Percentiles rank a stretch among this genome's conserved stretches.
These are phyloP conservation scores for Heloderma charlesbogerti DNA, from an alignment of 2,113 vertebrate species.

Conservation along the genomic window DNA sequence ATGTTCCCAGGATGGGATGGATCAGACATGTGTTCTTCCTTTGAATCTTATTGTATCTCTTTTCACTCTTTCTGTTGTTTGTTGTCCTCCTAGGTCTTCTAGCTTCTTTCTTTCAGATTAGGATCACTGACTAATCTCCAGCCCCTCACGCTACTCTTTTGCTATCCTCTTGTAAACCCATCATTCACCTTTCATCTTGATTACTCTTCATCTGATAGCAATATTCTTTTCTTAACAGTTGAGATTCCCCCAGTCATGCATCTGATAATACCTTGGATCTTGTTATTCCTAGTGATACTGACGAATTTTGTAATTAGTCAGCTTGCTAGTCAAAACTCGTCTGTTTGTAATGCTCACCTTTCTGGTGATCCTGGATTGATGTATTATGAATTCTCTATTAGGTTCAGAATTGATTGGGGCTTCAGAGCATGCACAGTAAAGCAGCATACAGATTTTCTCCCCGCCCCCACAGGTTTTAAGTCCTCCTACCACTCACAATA, in stretches of 20 bases:
- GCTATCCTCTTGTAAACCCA: neutral
- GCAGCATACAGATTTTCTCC: too few relatives aligned
- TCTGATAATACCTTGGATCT: neutral
- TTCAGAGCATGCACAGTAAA: too few relatives aligned
- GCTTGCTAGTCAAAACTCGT: too few relatives aligned
- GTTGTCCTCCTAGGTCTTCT: neutral
- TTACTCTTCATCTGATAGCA: neutral
- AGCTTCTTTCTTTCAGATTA: neutral
- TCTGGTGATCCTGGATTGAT: too few relatives aligned
- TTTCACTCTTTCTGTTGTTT: neutral
- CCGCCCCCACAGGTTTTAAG: too few relatives aligned
- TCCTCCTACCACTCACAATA: too few relatives aligned
- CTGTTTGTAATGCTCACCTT: too few relatives aligned
- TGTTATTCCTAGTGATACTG: neutral
- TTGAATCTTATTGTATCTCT: neutral
- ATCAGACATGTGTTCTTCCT: neutral
- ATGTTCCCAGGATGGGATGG: slow-evolving; percentile 1
- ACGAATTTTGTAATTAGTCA: too few relatives aligned
- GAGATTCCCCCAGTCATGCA: neutral
- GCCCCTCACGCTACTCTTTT: too few relatives aligned
- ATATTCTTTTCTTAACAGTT: neutral
- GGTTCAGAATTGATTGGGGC: too few relatives aligned
- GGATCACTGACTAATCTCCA: neutral
- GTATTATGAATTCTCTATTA: too few relatives aligned
- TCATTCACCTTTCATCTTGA: neutral